phyloP scores from a whole-genome alignment of 2,113 vertebrate genomes.

The Ranitomeya variabilis region DNA sequence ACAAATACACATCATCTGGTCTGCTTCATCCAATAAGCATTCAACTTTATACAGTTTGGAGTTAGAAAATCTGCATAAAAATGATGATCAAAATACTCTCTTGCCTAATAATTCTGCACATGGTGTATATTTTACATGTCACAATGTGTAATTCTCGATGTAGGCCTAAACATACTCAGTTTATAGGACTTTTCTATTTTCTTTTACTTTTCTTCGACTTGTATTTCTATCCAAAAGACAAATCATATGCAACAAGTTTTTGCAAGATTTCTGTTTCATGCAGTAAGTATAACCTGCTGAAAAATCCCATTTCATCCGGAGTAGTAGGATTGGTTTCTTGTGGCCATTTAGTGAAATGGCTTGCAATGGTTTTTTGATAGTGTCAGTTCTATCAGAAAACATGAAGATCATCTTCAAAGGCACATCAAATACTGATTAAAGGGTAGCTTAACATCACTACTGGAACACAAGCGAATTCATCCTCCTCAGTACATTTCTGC shows the following conservation, averaged over 20 bases:
- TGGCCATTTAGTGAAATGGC: conserved; percentile 53
- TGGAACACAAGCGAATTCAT: conserved; percentile 54
- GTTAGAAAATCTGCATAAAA: too few relatives aligned
- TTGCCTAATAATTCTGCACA: too few relatives aligned
- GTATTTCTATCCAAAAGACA: neutral
- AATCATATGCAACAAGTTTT: conserved; percentile 2
- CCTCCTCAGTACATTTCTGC: conserved; percentile 32
- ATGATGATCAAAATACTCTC: too few relatives aligned
- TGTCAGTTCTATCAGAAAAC: neutral
- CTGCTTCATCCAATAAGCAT: too few relatives aligned
- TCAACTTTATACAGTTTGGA: too few relatives aligned
- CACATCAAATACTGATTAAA: conserved; percentile 59
- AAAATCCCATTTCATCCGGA: conserved; percentile 52
- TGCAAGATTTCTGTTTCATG: conserved; percentile 33
- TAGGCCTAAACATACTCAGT: neutral
- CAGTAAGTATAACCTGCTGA: conserved; percentile 36
- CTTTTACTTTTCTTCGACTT: neutral
- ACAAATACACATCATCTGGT: too few relatives aligned
- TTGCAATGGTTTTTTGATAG: conserved; percentile 32
- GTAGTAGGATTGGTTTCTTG: conserved; percentile 37
- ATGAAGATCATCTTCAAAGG: conserved; percentile 58
- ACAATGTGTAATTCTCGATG: neutral
- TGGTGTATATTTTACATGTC: neutral
- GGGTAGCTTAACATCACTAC: conserved; percentile 46
- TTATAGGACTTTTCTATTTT: neutral